Evolutionary conservation across 2,797 vertebrate species (phyloP), one percentile per base, ranked within the genome.

Genomic region (Malacoraja senta): DNA sequence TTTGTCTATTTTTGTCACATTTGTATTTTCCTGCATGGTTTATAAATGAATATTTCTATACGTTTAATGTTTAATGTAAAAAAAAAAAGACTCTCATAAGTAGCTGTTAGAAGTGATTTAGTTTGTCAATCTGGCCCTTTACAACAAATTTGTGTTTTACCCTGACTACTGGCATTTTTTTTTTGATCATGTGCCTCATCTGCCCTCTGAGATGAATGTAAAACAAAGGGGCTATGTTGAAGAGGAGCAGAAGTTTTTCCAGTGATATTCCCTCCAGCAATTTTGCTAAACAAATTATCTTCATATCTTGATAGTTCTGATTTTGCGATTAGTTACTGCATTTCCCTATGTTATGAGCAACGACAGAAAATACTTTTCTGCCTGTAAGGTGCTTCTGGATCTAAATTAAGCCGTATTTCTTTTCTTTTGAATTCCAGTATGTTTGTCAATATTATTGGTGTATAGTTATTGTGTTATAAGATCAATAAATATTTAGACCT

Each of bases 371-470:
- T 80, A 80, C 17, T 44, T 38, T 13, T 32, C 77, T 24, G 79
- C 35, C 38, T 80, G 79, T 44, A 24, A 44, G 38, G 3, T 71
- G 65, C 19, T 17, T 71, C 19, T 71, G 13, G 68, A 17, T 71
- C 68, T 21, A 44, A 24, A 32, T 80, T 21, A 44, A 38, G 7
- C 4, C 26, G 80, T 12, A 38, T 83, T 83, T 53, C 80, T 93
- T 93, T 83, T 83, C 12, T 24, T 93, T 93, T 77, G 9, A 78
- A 21, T 79, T 77, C 24, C 79, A 10, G 76, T 65, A 38, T 93
- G n/a, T 93, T 32, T 76, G 38, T 79, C 61, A 61, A n/a, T 93
- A 74, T 93, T 72, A 10, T 72, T 1, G 88, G 93, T 93, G 17
- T 1, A 81, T 3, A 81, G 24, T 93, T 53, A 71, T 94, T 88